Base-by-base conservation (phyloP, 2,888 invertebrate species). In the Temnothorax unifasciatus region DNA sequence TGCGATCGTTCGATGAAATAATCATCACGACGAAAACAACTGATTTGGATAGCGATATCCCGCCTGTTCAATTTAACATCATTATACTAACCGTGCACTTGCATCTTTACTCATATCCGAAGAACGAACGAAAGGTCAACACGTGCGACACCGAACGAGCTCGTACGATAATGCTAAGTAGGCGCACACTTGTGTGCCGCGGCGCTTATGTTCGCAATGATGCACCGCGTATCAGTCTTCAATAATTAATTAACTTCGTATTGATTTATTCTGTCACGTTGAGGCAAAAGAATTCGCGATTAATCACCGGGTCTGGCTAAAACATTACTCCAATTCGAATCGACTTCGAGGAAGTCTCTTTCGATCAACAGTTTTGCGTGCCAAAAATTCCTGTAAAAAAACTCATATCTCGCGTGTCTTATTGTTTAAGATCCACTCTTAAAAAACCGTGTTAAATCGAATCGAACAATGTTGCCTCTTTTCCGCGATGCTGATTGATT, bases 231-330 rank as follows among this genome's bases (percentile, higher is more conserved):
- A 77, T 77, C 41, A 44, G 64, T 50, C 8, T n/a, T 41, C 74
- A 59, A 21, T 11, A 68, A 77, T 54, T 54, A 68, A 77, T 77
- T 68, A 77, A 68, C 41, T 41, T 25, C 18, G 41, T 66, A 52
- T 68, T 29, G 8, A 29, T 76, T 66, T 54, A 41, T 77, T 68
- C 68, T 21, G 64, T 3, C 64, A 29, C 44, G 73, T 57, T 4
- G 13, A 44, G n/a, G 13, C 18, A 11, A 63, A 47, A 13, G 21
- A 38, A 63, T n/a, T 59, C 29, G 34, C 21, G 3, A 75, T 76
- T 76, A 54, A 76, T 76, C 21, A 50, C 13, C 13, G 2, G 2
- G 25, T 8, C 25, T 74, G 38, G 34, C 18, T 21, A 21, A 21
- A 21, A 59, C 25, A 9, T 21, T 38, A 15, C 5, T 71, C 2